These are phyloP conservation scores for Chymomyza procnemis DNA, from an alignment of 2,888 invertebrate species.

Conservation along the genomic window DNA sequence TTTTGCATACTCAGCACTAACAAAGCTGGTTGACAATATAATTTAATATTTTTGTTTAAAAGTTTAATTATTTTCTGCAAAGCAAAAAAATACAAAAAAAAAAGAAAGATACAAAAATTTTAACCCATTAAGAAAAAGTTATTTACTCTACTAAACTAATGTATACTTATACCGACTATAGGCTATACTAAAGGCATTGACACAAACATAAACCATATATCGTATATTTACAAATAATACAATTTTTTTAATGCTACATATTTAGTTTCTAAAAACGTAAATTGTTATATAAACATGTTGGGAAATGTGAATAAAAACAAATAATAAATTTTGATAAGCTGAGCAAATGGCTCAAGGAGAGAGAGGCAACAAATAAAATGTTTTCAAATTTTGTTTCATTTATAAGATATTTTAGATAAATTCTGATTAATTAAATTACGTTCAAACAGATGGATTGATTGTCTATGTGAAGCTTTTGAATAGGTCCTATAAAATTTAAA, in stretches of 20 bases:
- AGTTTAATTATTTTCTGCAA: conserved; percentile 20
- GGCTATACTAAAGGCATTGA: conserved; percentile 5
- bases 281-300: neutral
- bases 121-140: neutral
- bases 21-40: neutral
- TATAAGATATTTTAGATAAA: neutral
- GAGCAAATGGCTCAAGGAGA: neutral
- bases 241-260: neutral
- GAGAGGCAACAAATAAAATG: neutral
- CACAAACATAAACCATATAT: conserved; percentile 4
- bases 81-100: conserved; percentile 15
- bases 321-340: neutral
- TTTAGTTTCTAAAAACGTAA: neutral
- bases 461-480: too few species aligned
- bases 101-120: conserved; percentile 5
- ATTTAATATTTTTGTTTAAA: neutral
- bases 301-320: neutral
- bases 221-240: neutral
- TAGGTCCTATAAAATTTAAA: too few species aligned
- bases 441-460: too few species aligned
- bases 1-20: neutral
- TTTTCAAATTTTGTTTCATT: neutral
- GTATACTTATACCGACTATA: neutral
- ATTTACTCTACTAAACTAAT: conserved; percentile 9
- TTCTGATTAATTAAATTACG: too few species aligned